Conservation (phyloP, 2,888 invertebrate species). For the Heliconius ethilla region DNA sequence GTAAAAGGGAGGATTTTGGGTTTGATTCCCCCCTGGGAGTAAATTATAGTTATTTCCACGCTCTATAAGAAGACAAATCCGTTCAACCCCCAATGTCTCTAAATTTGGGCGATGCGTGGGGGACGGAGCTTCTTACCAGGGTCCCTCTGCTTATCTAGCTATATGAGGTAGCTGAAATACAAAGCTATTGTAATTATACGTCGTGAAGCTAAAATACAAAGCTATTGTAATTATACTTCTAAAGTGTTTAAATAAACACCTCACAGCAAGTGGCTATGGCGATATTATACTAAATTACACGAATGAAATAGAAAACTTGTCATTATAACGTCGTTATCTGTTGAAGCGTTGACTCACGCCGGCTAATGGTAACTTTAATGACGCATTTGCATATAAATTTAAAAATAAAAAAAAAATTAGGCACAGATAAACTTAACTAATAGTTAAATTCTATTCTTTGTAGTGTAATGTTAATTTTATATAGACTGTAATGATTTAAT, state of each 20-base stretch:
- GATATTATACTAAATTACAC: not conserved
- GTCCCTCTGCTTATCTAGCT: not conserved
- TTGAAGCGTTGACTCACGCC: not conserved
- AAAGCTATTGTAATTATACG: not conserved
- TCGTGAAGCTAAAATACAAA: not conserved
- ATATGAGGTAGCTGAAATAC: not conserved
- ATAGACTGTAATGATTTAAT: too few species aligned
- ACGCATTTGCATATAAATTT: conserved; percentile 20
- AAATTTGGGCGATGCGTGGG: not conserved
- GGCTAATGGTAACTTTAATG: not conserved
- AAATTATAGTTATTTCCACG: not conserved
- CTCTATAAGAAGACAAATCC: not conserved
- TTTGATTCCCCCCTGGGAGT: not conserved
- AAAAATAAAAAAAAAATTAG: not conserved
- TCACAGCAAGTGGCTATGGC: not conserved
- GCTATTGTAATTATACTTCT: not conserved
- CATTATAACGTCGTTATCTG: conserved; percentile 20
- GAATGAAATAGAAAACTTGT: conserved; percentile 24
- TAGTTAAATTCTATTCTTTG: not conserved
- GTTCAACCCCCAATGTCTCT: not conserved
- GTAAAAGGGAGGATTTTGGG: not conserved
- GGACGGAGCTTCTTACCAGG: not conserved
- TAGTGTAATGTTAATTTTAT: not conserved
- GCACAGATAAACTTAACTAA: not conserved
- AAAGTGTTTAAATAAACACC: conserved; percentile 3